Percentiles rank a stretch among this genome's conserved stretches.
These are phyloP conservation scores for Brassicogethes aeneus DNA, from an alignment of 2,888 invertebrate species.

Conservation along the genomic window DNA sequence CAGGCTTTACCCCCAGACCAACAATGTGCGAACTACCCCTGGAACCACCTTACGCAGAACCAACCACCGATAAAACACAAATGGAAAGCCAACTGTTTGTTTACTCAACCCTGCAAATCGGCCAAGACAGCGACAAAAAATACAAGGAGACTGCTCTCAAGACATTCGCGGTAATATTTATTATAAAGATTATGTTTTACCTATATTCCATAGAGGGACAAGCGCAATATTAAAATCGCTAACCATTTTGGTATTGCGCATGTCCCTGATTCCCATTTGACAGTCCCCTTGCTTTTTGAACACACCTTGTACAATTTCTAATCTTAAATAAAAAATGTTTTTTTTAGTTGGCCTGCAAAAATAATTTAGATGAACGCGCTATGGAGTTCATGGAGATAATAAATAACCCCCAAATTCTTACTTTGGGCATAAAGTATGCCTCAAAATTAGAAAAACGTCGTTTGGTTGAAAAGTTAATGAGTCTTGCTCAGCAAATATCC, in stretches of 20 bases:
- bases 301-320: no score
- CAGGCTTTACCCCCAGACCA: constrained; percentile 79
- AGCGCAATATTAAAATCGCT: no score
- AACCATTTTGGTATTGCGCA: no score
- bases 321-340: neutral
- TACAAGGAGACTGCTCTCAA: constrained; percentile 76
- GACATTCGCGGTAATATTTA: constrained; percentile 75
- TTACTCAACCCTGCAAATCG: constrained; percentile 51
- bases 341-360: constrained; percentile 70
- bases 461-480: constrained; percentile 65
- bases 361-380: constrained; percentile 77
- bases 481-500: constrained; percentile 25
- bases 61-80: constrained; percentile 67
- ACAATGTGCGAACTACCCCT: constrained; percentile 68
- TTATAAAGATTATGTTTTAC: constrained; percentile 18
- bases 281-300: no score
- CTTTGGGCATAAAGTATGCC: constrained; percentile 84
- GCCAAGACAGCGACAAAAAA: constrained; percentile 57
- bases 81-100: constrained; percentile 68
- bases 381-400: constrained; percentile 78
- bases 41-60: constrained; percentile 42
- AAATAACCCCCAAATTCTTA: constrained; percentile 65
- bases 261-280: no score
- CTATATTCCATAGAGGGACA: no score
- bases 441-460: constrained; percentile 66